Percentiles rank a stretch among this genome's conserved stretches.
Conservation (phyloP, 2,888 invertebrate species). For the Syrphus vitripennis region DNA sequence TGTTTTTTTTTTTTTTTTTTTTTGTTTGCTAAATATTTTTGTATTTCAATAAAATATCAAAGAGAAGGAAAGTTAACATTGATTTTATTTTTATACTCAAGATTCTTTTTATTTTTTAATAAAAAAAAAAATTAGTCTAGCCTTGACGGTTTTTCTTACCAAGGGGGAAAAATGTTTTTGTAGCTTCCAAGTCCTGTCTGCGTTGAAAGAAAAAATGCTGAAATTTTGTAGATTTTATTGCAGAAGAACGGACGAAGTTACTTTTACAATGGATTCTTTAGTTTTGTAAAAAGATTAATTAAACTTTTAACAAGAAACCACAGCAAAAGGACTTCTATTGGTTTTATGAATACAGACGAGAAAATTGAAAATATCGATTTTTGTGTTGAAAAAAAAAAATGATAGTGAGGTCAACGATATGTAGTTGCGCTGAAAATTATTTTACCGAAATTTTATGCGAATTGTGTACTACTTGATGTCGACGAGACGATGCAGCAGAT, state of each 20-base stretch:
- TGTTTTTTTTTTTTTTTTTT: conserved; percentile 31
- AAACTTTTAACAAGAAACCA: conserved; percentile 78
- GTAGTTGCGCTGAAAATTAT: background rate
- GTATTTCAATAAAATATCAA: background rate
- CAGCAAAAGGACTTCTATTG: conserved; percentile 78
- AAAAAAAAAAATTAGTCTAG: background rate
- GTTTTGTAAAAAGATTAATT: conserved; percentile 66
- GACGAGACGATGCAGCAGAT: background rate
- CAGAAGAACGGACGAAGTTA: conserved; percentile 67
- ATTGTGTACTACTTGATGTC: background rate
- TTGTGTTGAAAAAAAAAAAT: background rate
- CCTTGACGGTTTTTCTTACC: background rate
- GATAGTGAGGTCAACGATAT: background rate
- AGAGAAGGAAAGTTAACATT: background rate
- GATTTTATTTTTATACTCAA: background rate
- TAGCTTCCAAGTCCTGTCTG: background rate
- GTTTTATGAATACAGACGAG: background rate
- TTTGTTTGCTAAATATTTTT: background rate
- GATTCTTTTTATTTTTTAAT: background rate
- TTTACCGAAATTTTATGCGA: background rate
- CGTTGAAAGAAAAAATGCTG: background rate
- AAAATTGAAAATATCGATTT: background rate
- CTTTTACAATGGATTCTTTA: conserved; percentile 79
- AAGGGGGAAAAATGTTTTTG: background rate
- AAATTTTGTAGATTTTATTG: background rate